Evolutionary conservation across 2,888 invertebrate genomes (phyloP).

Genomic region (Phorcus lineatus): DNA sequence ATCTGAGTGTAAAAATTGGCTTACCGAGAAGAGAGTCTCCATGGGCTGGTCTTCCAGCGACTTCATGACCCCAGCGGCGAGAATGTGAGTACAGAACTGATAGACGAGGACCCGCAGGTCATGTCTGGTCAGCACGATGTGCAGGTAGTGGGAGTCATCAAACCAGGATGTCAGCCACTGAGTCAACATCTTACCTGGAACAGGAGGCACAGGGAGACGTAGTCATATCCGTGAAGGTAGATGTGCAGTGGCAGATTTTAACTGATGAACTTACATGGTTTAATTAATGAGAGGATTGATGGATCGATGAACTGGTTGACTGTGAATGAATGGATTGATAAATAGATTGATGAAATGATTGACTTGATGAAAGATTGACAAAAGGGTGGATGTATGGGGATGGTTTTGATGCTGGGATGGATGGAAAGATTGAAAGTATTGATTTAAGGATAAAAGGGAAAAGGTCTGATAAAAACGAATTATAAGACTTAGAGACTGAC

Average conservation of each 20-base stretch:
- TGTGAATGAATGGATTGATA: neutral
- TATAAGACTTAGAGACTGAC: too few species aligned
- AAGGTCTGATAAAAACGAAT: too few species aligned
- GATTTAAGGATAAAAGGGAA: too few species aligned
- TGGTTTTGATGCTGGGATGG: too few species aligned
- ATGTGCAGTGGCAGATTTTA: neutral
- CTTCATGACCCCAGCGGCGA: conserved; percentile 88
- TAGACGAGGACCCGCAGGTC: conserved; percentile 85
- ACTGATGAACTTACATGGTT: neutral
- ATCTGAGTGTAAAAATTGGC: neutral
- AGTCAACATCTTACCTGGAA: conserved; percentile 90
- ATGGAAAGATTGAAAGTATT: too few species aligned
- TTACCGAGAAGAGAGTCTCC: conserved; percentile 80
- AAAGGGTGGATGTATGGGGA: too few species aligned
- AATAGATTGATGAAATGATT: neutral
- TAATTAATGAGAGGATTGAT: too few species aligned
- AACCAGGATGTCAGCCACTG: conserved; percentile 91
- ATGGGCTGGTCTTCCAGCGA: conserved; percentile 81
- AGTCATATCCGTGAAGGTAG: too few species aligned
- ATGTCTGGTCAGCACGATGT: conserved; percentile 81
- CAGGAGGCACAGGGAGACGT: neutral
- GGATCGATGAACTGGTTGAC: neutral
- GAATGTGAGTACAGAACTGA: conserved; percentile 90
- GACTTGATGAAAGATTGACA: neutral
- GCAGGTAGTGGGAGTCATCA: conserved; percentile 83